A percentile compares a stretch with the other conserved stretches of the same genome.
Conservation (phyloP, 2,113 vertebrate species). For the Talpa occidentalis region DNA sequence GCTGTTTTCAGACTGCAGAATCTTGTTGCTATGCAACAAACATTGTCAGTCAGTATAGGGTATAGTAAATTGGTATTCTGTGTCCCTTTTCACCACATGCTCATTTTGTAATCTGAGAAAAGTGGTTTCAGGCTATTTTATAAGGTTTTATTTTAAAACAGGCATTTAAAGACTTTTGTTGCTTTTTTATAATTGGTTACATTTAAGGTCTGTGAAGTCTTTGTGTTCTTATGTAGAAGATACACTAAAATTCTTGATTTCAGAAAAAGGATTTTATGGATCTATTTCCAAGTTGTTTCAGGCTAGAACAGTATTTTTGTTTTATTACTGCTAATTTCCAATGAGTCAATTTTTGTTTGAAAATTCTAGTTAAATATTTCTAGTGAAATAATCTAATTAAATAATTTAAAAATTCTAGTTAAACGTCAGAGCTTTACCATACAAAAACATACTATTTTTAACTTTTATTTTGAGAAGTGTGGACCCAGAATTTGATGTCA, state of each 20-base stretch:
- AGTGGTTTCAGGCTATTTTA: conserved; percentile 79
- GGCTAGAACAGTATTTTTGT: conserved; percentile 71
- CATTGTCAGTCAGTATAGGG: conserved; percentile 82
- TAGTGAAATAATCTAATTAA: too few relatives aligned
- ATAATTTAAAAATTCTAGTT: too few relatives aligned
- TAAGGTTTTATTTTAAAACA: conserved; percentile 76
- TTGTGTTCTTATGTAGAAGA: conserved; percentile 66
- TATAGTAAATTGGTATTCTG: conserved; percentile 86
- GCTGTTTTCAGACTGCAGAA: conserved; percentile 84
- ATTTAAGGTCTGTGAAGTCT: conserved; percentile 72
- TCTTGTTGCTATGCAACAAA: conserved; percentile 87
- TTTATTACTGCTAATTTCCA: conserved; percentile 54
- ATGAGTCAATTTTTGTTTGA: conserved; percentile 54
- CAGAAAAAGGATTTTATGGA: conserved; percentile 45
- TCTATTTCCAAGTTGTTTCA: conserved; percentile 59
- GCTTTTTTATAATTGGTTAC: conserved; percentile 76
- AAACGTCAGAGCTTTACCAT: not conserved
- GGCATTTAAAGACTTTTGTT: conserved; percentile 77
- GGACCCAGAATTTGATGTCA: not conserved
- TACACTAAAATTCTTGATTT: conserved; percentile 47
- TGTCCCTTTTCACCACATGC: conserved; percentile 78
- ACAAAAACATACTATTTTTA: not conserved
- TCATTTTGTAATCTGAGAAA: conserved; percentile 80
- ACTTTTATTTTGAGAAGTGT: conserved; percentile 32
- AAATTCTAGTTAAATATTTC: conserved; percentile 48